These are phyloP conservation scores for Leptinotarsa tumamoca DNA, from an alignment of 2,888 invertebrate genomes.

Conservation along the genomic window DNA sequence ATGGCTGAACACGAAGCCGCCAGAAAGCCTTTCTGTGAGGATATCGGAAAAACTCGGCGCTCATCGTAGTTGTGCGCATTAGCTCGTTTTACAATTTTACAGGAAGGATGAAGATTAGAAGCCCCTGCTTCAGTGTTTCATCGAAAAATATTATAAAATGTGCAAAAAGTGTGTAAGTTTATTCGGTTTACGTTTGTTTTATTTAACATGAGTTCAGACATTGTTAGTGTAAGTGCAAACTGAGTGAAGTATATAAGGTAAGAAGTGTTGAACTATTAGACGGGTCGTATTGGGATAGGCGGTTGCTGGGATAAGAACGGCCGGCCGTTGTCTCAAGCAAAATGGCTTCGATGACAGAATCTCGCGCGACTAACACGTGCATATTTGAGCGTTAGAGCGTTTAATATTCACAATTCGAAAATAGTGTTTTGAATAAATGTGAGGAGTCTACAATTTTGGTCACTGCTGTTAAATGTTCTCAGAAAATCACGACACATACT, in stretches of 20 bases:
- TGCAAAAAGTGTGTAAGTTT: conserved; percentile 2
- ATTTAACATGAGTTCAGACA: neutral
- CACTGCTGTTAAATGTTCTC: neutral
- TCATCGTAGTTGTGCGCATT: conserved; percentile 11
- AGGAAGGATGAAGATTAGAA: neutral
- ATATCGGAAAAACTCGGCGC: conserved; percentile 6
- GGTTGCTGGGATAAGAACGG: neutral
- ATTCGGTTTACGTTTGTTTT: neutral
- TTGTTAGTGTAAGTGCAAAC: neutral
- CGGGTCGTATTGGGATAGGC: neutral
- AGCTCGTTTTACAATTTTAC: neutral
- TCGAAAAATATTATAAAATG: conserved; percentile 12
- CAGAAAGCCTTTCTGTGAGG: conserved; percentile 10
- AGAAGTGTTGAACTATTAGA: neutral
- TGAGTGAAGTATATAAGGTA: conserved; percentile 2
- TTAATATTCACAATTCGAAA: neutral
- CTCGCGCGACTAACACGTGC: neutral
- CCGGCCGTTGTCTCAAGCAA: conserved; percentile 3
- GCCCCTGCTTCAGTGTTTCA: neutral
- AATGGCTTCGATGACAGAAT: neutral
- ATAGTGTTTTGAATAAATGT: neutral
- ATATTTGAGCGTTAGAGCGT: neutral
- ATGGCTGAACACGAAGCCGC: conserved; percentile 1
- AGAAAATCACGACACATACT: neutral
- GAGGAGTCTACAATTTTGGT: neutral